Conservation (phyloP, 2,113 vertebrate genomes). For the Bagarius yarrelli region DNA sequence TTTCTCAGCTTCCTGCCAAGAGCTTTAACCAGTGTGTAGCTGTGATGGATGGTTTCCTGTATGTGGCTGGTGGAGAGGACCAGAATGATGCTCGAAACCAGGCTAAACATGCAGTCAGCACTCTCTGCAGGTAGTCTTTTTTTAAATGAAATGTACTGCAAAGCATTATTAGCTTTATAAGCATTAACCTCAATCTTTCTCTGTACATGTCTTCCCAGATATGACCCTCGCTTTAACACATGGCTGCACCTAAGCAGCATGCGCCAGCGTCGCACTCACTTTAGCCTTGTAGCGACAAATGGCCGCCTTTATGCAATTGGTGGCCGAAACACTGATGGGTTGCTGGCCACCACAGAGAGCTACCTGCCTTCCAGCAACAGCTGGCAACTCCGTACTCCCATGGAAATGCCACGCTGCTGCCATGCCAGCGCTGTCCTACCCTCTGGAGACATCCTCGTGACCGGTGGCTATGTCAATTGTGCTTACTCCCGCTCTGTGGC, state of each 20-base stretch:
- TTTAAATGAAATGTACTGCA: not conserved
- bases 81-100: slow-evolving; percentile 84
- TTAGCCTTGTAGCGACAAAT: slow-evolving; percentile 74
- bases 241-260: slow-evolving; percentile 82
- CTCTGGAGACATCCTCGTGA: slow-evolving; percentile 74
- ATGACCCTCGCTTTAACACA: slow-evolving; percentile 80
- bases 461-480: slow-evolving; percentile 78
- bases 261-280: slow-evolving; percentile 80
- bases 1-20: slow-evolving; percentile 79
- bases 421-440: slow-evolving; percentile 73
- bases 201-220: slow-evolving; percentile 61
- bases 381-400: slow-evolving; percentile 75
- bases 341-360: slow-evolving; percentile 75
- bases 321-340: slow-evolving; percentile 74
- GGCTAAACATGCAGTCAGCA: slow-evolving; percentile 81
- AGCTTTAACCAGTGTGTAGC: slow-evolving; percentile 84
- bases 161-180: not conserved
- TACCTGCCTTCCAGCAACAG: slow-evolving; percentile 77
- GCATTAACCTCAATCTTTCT: not conserved
- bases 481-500: slow-evolving; percentile 77
- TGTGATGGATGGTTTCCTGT: slow-evolving; percentile 84
- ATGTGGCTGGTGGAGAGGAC: slow-evolving; percentile 79
- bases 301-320: slow-evolving; percentile 78
- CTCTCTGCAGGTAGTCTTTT: slow-evolving; percentile 72
- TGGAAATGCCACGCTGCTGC: slow-evolving; percentile 80